These are phyloP conservation scores for Limnodromus scolopaceus DNA, from an alignment of 2,797 vertebrate species.

Conservation along the genomic window DNA sequence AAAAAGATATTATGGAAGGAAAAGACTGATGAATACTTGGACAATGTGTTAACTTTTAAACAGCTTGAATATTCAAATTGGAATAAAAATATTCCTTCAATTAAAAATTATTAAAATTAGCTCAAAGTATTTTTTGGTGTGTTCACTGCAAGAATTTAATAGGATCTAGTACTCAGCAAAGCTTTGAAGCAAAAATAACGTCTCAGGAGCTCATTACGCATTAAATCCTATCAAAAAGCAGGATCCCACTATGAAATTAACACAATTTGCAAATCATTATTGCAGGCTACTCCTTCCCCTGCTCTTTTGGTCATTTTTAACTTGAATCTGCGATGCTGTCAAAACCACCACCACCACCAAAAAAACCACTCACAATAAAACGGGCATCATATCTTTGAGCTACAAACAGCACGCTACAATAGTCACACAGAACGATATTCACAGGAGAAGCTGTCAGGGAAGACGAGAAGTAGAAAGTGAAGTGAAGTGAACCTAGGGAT, in stretches of 20 bases:
- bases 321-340: not conserved
- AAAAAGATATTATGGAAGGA: not conserved
- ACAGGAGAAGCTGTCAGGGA: conserved; percentile 34
- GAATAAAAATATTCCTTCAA: conserved; percentile 71
- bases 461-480: not conserved
- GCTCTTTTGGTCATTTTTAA: not conserved
- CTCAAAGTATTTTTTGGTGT: conserved; percentile 72
- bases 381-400: not conserved
- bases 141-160: conserved; percentile 71
- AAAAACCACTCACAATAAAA: not conserved
- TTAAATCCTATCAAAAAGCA: conserved; percentile 74
- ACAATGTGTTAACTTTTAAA: conserved; percentile 51
- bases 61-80: conserved; percentile 71
- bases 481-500: conserved; percentile 18
- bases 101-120: conserved; percentile 77
- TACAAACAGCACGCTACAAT: not conserved
- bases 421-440: not conserved
- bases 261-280: conserved; percentile 69
- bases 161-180: conserved; percentile 64
- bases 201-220: conserved; percentile 67
- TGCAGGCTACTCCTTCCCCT: conserved; percentile 15
- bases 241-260: conserved; percentile 68
- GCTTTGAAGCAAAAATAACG: conserved; percentile 72
- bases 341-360: not conserved
- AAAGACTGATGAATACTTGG: conserved; percentile 12